Evolutionary conservation across 2,888 invertebrate species (phyloP).

Genomic region (Bruchidius siliquastri): DNA sequence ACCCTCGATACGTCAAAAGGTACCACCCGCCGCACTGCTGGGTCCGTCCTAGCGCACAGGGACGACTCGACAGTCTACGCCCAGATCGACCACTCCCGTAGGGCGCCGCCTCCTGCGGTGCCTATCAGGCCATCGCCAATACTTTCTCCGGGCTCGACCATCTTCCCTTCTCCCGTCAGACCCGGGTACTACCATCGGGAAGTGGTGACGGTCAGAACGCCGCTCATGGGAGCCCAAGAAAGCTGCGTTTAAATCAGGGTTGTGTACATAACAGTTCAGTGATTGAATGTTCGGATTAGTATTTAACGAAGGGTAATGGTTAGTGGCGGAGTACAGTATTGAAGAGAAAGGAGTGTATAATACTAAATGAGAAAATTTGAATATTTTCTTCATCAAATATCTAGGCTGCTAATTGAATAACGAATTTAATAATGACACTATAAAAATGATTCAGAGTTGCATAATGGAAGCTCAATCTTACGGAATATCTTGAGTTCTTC

Average conservation of each 20-base stretch:
- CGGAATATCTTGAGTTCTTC: too few relatives aligned
- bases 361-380: too few relatives aligned
- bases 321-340: neutral
- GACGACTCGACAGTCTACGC: conserved; percentile 70
- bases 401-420: too few relatives aligned
- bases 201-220: conserved; percentile 67
- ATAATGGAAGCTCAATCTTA: too few relatives aligned
- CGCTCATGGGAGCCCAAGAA: conserved; percentile 63
- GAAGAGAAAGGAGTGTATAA: too few relatives aligned
- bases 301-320: conserved; percentile 7
- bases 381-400: too few relatives aligned
- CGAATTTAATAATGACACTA: too few relatives aligned
- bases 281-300: conserved; percentile 18
- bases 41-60: conserved; percentile 34
- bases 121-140: conserved; percentile 47
- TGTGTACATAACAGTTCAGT: conserved; percentile 4
- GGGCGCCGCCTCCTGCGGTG: conserved; percentile 41
- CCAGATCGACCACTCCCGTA: conserved; percentile 66
- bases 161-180: conserved; percentile 40
- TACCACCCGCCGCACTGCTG: conserved; percentile 35
- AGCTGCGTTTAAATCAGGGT: conserved; percentile 58
- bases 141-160: conserved; percentile 46
- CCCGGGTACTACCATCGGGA: conserved; percentile 55
- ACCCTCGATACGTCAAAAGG: conserved; percentile 47
- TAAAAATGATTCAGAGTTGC: too few relatives aligned